phyloP scores from a whole-genome alignment of 53 echinoderm and acorn worm species.

The Zoroaster sp. region DNA sequence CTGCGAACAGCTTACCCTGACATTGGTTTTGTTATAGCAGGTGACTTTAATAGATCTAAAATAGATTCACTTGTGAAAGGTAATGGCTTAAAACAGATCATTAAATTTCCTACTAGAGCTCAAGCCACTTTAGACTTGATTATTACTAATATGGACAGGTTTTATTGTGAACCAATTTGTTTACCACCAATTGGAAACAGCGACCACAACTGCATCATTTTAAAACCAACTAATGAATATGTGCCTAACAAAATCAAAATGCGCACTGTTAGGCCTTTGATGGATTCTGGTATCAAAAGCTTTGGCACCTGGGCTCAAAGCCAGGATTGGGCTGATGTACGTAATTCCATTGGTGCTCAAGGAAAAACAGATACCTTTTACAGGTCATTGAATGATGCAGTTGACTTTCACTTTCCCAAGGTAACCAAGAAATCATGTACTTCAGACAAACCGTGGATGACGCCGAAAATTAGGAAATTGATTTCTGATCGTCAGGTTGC shows the following conservation, averaged over 20 bases:
- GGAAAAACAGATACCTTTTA: conserved; percentile 46
- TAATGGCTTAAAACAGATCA: no score
- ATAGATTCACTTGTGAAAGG: no score
- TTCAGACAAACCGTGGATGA: no score
- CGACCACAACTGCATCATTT: conserved; percentile 32
- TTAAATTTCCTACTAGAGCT: no score
- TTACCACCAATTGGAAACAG: conserved; percentile 14
- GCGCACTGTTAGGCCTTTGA: not conserved
- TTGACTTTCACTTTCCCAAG: no score
- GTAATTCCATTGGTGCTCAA: not conserved
- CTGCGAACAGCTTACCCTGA: no score
- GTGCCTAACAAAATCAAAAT: not conserved
- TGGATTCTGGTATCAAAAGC: not conserved
- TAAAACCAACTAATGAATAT: not conserved
- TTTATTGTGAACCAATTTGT: not conserved
- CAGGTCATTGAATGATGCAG: no score
- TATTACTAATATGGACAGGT: not conserved
- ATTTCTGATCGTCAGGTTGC: conserved; percentile 16
- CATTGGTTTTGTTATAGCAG: no score
- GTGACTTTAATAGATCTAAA: no score
- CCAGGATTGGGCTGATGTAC: conserved; percentile 8
- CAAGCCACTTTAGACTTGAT: no score
- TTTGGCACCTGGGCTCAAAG: conserved; percentile 2
- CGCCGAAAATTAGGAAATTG: conserved; percentile 19
- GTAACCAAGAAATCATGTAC: no score